Percentiles rank a stretch among this genome's conserved stretches.
Conservation (phyloP, 2,797 vertebrate species). For the Sorex maritimensis region DNA sequence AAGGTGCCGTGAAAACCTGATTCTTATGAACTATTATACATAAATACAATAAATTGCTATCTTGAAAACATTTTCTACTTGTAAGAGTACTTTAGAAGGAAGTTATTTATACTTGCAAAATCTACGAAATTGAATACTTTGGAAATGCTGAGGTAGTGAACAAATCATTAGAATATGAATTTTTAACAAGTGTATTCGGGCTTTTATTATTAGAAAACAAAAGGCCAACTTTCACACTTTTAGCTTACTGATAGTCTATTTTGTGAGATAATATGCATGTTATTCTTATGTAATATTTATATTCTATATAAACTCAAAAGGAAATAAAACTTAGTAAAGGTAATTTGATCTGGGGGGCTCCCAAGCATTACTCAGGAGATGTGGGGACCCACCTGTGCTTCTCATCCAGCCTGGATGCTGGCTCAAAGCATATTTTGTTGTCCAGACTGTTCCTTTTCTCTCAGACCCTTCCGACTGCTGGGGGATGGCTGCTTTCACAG, state of each 20-base stretch:
- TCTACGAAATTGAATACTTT: conserved; percentile 30
- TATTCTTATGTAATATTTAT: conserved; percentile 35
- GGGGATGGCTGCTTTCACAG: background rate
- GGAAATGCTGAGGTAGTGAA: conserved; percentile 41
- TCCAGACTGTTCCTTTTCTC: conserved; percentile 30
- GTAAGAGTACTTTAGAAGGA: background rate
- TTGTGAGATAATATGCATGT: background rate
- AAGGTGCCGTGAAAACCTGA: conserved; percentile 42
- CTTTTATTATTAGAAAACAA: conserved; percentile 49
- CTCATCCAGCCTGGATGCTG: too few species aligned
- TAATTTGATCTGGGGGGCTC: background rate
- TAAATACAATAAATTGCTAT: conserved; percentile 16
- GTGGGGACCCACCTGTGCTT: too few species aligned
- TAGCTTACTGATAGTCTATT: background rate
- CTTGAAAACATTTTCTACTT: conserved; percentile 7
- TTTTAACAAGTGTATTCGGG: background rate
- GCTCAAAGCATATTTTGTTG: background rate
- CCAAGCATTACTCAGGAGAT: too few species aligned
- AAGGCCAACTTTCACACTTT: background rate
- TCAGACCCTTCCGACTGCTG: conserved; percentile 12
- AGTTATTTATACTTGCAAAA: conserved; percentile 34
- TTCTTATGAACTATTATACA: conserved; percentile 28
- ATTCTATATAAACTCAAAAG: conserved; percentile 10
- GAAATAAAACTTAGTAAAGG: conserved; percentile 26
- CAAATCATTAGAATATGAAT: conserved; percentile 7